Evolutionary conservation across 2,888 invertebrate genomes (phyloP), one percentile per base, ranked within the genome.

Genomic region (Unio pictorum): DNA sequence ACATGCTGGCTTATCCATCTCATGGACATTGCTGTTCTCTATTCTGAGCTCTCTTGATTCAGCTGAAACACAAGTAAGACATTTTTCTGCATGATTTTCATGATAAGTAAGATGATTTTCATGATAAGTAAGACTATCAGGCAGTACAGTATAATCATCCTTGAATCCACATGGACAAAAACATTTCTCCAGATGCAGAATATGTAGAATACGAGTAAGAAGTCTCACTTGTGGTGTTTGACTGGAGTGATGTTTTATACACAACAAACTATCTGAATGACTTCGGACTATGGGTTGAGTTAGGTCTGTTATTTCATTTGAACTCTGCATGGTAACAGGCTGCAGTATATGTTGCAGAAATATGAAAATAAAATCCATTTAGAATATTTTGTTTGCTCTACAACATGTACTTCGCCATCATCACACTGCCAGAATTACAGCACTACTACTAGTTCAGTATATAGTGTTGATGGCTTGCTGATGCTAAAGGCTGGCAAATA

Each of bases 211-310:
- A 67, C 76, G 72, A 45, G 72, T 68, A 4, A 74, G 55, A 63
- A 73, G n/a, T 63, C 62, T 72, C 61, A 69, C 45, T 34, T 56
- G 61, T 17, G 28, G 61, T 34, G 66, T 55, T 26, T 66, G 66
- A 18, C 69, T 65, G 4, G 61, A 57, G 4, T 23, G 59, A 58
- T 58, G 61, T 18, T 59, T 60, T 28, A 71, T 71, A 67, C 76
- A 72, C 61, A 77, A 55, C 62, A 68, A 74, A 67, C 76, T 77
- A 65, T 77, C 76, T n/a, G 76, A 77, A 30, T 72, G 55, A 65
- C 69, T 69, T 61, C 72, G 57, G 45, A 45, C 45, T 15, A 45
- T 45, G 8, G 45, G 45, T 45, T 45, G 15, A 45, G 45, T 15
- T 11, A 45, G 45, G 11, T 45, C 45, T 15, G 15, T 11, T 45